phyloP scores from a whole-genome alignment of 2,113 vertebrate species.

The Cryptotis parvus region DNA sequence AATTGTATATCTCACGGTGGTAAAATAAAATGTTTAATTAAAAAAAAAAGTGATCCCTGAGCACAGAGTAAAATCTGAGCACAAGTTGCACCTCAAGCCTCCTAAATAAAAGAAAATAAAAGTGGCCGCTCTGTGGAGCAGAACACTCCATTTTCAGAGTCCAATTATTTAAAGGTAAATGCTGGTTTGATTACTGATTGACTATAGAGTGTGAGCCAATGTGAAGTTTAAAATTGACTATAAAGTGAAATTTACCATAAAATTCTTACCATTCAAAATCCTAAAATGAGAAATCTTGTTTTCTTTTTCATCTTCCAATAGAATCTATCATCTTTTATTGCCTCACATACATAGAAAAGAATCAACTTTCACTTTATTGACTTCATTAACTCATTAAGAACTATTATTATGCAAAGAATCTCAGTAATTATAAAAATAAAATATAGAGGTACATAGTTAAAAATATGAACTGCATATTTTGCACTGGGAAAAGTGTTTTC shows the following conservation, averaged over 20 bases:
- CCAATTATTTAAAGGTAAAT: background rate
- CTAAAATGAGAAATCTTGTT: background rate
- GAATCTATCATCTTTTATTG: background rate
- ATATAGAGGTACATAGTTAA: conserved; percentile 60
- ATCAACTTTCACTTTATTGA: conserved; percentile 1
- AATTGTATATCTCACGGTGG: too few species aligned
- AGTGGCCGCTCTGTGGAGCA: background rate
- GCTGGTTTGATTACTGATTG: background rate
- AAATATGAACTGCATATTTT: conserved; percentile 47
- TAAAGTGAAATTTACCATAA: background rate
- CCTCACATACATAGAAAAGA: background rate
- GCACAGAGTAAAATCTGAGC: too few species aligned
- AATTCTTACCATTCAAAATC: background rate
- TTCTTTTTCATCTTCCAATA: background rate
- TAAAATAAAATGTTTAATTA: too few species aligned
- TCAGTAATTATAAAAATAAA: conserved; percentile 58
- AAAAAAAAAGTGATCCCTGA: too few species aligned
- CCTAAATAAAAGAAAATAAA: background rate
- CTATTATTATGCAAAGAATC: conserved; percentile 52
- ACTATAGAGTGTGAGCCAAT: background rate
- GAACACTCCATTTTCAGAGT: background rate
- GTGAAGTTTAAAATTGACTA: background rate
- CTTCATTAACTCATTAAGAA: conserved; percentile 60
- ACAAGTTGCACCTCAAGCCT: too few species aligned
- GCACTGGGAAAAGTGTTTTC: background rate